Base-by-base conservation (phyloP, 2,113 vertebrate species). In the Hyperopisus bebe region DNA sequence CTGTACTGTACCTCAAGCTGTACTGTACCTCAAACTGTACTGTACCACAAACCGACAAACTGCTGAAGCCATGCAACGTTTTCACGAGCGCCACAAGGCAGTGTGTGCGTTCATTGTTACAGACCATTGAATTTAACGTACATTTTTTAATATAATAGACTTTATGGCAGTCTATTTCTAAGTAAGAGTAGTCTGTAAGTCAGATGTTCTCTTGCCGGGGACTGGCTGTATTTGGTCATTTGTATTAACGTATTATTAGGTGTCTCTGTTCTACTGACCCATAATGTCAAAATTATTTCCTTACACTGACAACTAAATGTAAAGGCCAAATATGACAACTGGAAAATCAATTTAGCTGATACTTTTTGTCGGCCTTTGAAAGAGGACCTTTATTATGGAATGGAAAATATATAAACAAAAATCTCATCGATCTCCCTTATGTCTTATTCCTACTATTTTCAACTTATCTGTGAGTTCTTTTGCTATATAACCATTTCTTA, bases 221-320 rank as follows among this genome's bases (percentile, higher is more conserved):
- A 70, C 62, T 31, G 62, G n/a, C 74, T 77, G 15, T 48, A 85
- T 85, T 48, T 10, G 46, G 46, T 48, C 8, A 19, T 85, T 85
- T 42, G 7, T 83, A 85, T 85, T 47, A 27, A 85, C 8, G 8
- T 85, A 48, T 42, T 42, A 39, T 80, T 80, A 42, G 3, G 15
- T 42, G 31, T 77, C 70, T 82, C 7, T n/a, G 27, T 19, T 44
- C 4, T 19, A 8, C 80, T 83, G 15, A 19, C 17, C 39, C 17
- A 44, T 82, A 39, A 17, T 55, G 53, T 55, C 5, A 55, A 55
- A 97, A 0, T 62, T n/a, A 62, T 62, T 62, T 98, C 66, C 66
- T 74, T 35, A 74, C 66, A 74, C 66, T 74, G 66, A 35, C 66
- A 74, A 35, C 66, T 80, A 42, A 80, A 80, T 31, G 62, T 31